phyloP scores from a whole-genome alignment of 2,888 invertebrate species.

The Exocentrus adspersus region DNA sequence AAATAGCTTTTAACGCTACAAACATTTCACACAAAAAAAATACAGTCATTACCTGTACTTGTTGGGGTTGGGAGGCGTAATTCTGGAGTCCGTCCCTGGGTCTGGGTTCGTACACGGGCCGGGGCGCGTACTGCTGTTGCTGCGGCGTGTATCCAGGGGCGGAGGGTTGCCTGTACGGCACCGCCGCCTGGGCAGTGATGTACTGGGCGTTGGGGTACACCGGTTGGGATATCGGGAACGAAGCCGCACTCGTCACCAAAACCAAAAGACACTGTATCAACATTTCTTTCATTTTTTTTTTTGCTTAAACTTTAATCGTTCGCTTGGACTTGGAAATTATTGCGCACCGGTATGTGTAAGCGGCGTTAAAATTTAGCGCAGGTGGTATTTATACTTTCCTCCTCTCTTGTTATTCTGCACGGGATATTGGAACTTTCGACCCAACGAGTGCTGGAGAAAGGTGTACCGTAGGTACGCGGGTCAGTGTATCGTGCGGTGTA shows the following conservation, averaged over 20 bases:
- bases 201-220: slow-evolving; percentile 49
- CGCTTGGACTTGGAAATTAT: neutral
- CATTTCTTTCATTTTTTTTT: slow-evolving; percentile 44
- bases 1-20: too few species aligned
- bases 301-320: too few species aligned
- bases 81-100: slow-evolving; percentile 52
- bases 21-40: too few species aligned
- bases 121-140: slow-evolving; percentile 28
- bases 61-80: slow-evolving; percentile 61
- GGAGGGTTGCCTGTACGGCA: slow-evolving; percentile 39
- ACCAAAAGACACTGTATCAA: slow-evolving; percentile 38
- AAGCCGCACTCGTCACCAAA: slow-evolving; percentile 42
- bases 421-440: slow-evolving; percentile 21
- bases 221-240: slow-evolving; percentile 50
- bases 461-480: slow-evolving; percentile 39
- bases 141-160: slow-evolving; percentile 33
- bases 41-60: too few species aligned
- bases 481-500: slow-evolving; percentile 34
- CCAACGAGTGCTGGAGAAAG: slow-evolving; percentile 43
- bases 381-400: slow-evolving; percentile 35
- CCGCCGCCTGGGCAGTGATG: slow-evolving; percentile 47
- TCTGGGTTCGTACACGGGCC: slow-evolving; percentile 45
- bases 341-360: neutral
- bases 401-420: slow-evolving; percentile 23
- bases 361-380: slow-evolving; percentile 13